Percentiles rank a stretch among this genome's conserved stretches.
Conservation (phyloP, 1,140 invertebrate species). For the Tribolium castaneum region DNA sequence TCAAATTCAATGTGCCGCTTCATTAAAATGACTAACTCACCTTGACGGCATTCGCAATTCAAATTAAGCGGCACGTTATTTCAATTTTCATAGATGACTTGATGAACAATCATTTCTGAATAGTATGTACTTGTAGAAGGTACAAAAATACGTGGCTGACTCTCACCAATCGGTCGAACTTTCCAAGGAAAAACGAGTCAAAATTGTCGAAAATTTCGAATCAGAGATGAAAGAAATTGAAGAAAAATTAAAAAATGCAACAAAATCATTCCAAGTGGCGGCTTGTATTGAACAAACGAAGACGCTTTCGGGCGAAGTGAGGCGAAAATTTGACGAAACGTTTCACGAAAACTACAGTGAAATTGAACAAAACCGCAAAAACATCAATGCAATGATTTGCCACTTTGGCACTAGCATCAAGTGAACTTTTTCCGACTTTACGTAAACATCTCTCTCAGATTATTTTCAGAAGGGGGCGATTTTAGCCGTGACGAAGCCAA, state of each 20-base stretch:
- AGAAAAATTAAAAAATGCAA: not conserved
- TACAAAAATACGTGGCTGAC: not conserved
- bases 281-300: not conserved
- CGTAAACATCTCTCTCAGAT: conserved; percentile 30
- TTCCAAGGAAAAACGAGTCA: not conserved
- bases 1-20: too few relatives aligned
- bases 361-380: conserved; percentile 22
- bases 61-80: too few relatives aligned
- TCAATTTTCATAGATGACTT: too few relatives aligned
- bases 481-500: conserved; percentile 43
- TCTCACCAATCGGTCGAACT: not conserved
- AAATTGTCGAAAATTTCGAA: not conserved
- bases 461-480: conserved; percentile 49
- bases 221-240: not conserved
- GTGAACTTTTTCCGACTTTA: not conserved
- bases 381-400: conserved; percentile 13
- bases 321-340: conserved; percentile 6
- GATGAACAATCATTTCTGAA: too few relatives aligned
- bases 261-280: not conserved
- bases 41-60: too few relatives aligned
- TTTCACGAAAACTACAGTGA: conserved; percentile 11
- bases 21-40: too few relatives aligned
- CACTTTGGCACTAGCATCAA: not conserved
- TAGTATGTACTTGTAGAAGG: not conserved
- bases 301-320: not conserved